phyloP scores from a whole-genome alignment of 2,113 vertebrate species.

The Tychaedon coryphoeus region DNA sequence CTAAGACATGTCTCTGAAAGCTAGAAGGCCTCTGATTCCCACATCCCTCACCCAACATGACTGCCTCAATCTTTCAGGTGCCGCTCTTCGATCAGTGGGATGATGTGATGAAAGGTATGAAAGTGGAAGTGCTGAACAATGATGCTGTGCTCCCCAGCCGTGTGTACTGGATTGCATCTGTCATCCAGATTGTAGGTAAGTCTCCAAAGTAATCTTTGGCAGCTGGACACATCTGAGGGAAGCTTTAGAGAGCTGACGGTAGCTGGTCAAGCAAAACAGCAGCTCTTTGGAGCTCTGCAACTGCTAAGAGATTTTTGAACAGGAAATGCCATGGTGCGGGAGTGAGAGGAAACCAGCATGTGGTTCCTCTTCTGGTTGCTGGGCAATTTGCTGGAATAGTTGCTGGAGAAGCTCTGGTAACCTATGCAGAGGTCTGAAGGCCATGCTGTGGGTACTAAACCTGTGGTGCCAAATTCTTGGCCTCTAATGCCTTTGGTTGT shows the following conservation, averaged over 20 bases:
- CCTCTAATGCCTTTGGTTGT: not conserved
- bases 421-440: not conserved
- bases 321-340: not conserved
- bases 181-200: conserved; percentile 87
- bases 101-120: conserved; percentile 87
- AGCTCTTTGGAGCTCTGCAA: not conserved
- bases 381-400: not conserved
- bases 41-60: not conserved
- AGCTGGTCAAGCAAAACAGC: not conserved
- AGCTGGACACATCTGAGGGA: not conserved
- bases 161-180: conserved; percentile 93
- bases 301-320: not conserved
- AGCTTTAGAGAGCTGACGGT: not conserved
- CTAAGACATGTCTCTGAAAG: not conserved
- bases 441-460: not conserved
- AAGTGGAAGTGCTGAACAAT: conserved; percentile 91
- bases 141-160: conserved; percentile 89
- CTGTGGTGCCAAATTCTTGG: not conserved
- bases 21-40: not conserved
- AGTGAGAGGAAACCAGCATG: not conserved
- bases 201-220: not conserved
- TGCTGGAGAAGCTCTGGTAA: not conserved
- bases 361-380: not conserved
- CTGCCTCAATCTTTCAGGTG: conserved; percentile 71
- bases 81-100: conserved; percentile 92